Conservation (phyloP, 2,888 invertebrate genomes). For the Odiellus spinosus region DNA sequence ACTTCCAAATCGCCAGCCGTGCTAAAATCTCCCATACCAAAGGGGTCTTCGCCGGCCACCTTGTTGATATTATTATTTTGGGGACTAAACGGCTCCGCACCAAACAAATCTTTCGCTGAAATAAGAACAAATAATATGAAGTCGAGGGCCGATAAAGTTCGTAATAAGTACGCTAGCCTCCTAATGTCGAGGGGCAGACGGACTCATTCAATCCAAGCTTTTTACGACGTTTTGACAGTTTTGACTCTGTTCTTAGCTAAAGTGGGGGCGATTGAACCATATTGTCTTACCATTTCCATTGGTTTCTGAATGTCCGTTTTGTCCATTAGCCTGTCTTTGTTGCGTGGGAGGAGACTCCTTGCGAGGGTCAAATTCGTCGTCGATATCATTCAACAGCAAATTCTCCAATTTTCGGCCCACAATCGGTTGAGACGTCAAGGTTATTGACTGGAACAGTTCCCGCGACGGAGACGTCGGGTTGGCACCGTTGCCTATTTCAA, state of each 20-base stretch:
- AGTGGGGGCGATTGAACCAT: background rate
- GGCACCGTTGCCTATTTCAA: too few species aligned
- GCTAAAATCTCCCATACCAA: conserved; percentile 62
- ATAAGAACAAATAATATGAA: background rate
- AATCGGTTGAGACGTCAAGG: background rate
- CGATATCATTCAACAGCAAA: background rate
- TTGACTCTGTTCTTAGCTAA: too few species aligned
- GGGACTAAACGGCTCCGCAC: conserved; percentile 51
- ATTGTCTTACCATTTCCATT: background rate
- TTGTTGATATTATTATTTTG: conserved; percentile 2
- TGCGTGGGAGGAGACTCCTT: background rate
- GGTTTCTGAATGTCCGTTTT: background rate
- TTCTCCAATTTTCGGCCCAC: background rate
- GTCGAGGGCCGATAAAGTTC: background rate
- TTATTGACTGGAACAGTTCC: too few species aligned
- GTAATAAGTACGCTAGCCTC: background rate
- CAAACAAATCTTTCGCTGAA: conserved; percentile 51
- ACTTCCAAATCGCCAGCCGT: conserved; percentile 44
- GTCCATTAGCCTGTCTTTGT: background rate
- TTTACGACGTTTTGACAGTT: too few species aligned
- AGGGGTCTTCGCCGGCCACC: conserved; percentile 43
- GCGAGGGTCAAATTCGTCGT: background rate
- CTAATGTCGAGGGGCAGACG: too few species aligned
- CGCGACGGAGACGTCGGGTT: too few species aligned
- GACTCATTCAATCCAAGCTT: too few species aligned